Evolutionary conservation across 2,888 invertebrate species (phyloP).

Genomic region (Myopa testacea): DNA sequence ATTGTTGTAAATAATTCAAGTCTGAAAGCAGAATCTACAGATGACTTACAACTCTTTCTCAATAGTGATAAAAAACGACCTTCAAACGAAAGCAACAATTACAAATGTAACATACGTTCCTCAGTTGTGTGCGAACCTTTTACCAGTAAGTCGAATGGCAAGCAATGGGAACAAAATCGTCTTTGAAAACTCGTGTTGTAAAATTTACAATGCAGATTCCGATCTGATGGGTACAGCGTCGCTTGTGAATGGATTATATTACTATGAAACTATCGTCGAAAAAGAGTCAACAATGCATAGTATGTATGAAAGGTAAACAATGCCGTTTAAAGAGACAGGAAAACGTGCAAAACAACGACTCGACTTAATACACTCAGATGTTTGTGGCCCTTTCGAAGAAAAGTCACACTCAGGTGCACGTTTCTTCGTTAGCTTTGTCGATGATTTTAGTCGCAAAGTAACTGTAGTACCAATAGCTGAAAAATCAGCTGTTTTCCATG

Average conservation of each 20-base stretch:
- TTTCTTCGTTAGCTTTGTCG: slow-evolving; percentile 13
- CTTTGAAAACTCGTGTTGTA: not conserved
- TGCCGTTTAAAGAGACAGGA: not conserved
- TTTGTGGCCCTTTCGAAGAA: not conserved
- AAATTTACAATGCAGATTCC: not conserved
- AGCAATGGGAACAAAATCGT: not conserved
- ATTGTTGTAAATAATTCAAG: slow-evolving; percentile 21
- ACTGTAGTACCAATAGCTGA: not conserved
- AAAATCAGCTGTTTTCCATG: not conserved
- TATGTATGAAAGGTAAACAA: slow-evolving; percentile 1
- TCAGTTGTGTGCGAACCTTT: slow-evolving; percentile 8
- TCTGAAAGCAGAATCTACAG: not conserved
- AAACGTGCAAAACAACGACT: not conserved
- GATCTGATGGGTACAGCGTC: not conserved
- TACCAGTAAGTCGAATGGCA: not conserved
- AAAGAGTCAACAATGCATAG: not conserved
- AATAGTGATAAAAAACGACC: not conserved
- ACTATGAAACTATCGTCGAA: not conserved
- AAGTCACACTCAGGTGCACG: not conserved
- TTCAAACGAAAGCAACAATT: slow-evolving; percentile 1
- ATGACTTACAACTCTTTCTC: not conserved
- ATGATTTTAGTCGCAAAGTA: not conserved
- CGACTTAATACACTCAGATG: not conserved
- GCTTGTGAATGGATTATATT: slow-evolving; percentile 1
- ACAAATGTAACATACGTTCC: slow-evolving; percentile 19